A percentile compares a stretch with the other conserved stretches of the same genome.
Evolutionary conservation across 2,113 vertebrate species (phyloP).

Genomic region (Gracilinanus agilis): DNA sequence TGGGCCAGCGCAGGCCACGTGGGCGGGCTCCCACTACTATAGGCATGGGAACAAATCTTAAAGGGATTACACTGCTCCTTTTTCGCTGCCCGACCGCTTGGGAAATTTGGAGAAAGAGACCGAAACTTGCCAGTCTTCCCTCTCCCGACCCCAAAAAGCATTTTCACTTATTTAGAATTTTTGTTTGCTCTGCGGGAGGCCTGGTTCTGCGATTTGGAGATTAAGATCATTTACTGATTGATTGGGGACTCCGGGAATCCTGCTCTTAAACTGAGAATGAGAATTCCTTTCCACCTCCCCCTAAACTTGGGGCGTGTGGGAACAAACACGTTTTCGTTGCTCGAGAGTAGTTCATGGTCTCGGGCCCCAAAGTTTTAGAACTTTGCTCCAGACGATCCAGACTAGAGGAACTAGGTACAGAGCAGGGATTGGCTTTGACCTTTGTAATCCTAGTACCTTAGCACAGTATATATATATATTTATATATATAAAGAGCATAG

Average conservation of each 20-base stretch:
- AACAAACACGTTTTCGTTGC: background rate
- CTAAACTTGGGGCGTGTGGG: background rate
- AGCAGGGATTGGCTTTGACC: background rate
- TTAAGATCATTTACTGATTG: background rate
- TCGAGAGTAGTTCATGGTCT: background rate
- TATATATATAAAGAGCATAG: too few species aligned
- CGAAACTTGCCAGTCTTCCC: background rate
- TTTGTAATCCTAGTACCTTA: background rate
- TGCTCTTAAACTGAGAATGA: background rate
- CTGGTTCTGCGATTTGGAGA: background rate
- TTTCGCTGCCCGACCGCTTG: background rate
- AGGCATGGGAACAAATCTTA: background rate
- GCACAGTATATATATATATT: background rate
- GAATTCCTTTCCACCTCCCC: background rate
- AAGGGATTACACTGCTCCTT: background rate
- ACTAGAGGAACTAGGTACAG: background rate
- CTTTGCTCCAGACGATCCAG: background rate
- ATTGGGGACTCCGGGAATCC: background rate
- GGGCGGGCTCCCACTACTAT: background rate
- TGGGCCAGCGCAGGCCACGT: background rate
- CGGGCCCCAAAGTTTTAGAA: background rate
- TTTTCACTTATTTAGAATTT: background rate
- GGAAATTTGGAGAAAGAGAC: background rate
- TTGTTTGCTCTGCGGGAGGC: background rate
- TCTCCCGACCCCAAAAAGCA: too few species aligned